Percentiles rank a stretch among this genome's conserved stretches.
These are phyloP conservation scores for Paragorgia papillata DNA, from an alignment of 92 coral and sea anemone genomes.

Conservation along the genomic window DNA sequence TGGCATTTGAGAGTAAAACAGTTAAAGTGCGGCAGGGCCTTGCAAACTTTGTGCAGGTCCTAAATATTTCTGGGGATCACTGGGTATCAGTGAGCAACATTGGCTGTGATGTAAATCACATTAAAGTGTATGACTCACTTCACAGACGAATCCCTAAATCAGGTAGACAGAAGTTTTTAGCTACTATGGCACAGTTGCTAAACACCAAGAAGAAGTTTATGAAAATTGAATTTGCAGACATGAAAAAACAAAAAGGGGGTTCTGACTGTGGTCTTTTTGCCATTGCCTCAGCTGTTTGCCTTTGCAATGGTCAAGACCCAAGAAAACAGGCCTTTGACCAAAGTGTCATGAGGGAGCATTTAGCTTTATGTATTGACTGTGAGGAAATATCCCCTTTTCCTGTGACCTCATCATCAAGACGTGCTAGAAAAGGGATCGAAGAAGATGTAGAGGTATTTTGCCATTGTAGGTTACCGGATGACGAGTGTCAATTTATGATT, in stretches of 20 bases:
- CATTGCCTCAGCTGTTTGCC: too few relatives aligned
- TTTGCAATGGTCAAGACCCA: constrained; percentile 5
- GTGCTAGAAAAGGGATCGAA: background rate
- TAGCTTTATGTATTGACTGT: background rate
- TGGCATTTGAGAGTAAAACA: background rate
- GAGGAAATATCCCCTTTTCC: background rate
- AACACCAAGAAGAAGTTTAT: background rate
- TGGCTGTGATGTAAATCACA: background rate
- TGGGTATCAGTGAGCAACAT: constrained; percentile 3
- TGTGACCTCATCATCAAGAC: background rate
- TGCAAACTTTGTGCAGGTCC: background rate
- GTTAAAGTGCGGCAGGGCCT: background rate
- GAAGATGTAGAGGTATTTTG: background rate
- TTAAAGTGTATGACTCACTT: constrained; percentile 1
- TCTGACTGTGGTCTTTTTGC: too few relatives aligned
- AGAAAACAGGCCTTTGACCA: background rate
- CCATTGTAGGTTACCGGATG: background rate
- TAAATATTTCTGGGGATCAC: background rate
- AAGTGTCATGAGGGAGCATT: constrained; percentile 1
- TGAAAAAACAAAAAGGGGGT: background rate
- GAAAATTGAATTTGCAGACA: background rate
- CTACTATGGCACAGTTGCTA: background rate
- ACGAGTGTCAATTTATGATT: background rate
- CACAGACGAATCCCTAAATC: background rate
- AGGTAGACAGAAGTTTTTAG: background rate